Evolutionary conservation across 2,797 vertebrate genomes (phyloP), one percentile per base, ranked within the genome.

Genomic region (Macroramphosus scolopax): DNA sequence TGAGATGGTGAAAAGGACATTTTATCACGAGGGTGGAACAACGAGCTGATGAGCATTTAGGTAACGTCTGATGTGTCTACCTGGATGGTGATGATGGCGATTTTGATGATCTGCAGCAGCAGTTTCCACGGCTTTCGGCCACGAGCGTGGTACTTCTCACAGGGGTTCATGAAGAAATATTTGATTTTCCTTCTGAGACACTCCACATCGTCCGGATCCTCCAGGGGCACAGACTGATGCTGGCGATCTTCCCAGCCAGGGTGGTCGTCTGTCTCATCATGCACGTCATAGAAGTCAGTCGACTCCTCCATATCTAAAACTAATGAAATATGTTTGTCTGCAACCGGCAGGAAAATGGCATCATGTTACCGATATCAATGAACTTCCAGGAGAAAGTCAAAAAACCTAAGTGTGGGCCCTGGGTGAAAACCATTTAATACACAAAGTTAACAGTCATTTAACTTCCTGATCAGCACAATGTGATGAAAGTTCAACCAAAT

Each of bases 101-200:
- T 96, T 87, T 98, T 99, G 59, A 99, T 72, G 44, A 98, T 89
- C 72, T 99, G 97, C 68, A 98, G 91, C 1, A 87, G 67, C 37
- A 98, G 92, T 67, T 99, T 98, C 94, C 95, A 98, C 0, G 97
- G 95, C 63, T 96, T 98, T 16, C 94, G 88, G 8, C 95, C 91
- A 0, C 94, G 90, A n/a, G 95, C 94, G 39, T 90, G 89, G 71
- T 94, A 98, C 73, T 98, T 99, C 69, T 99, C 97, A 68, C 95
- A 98, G 0, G 97, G 95, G 68, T 95, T 97, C 95, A 97, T 99
- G 68, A 99, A 98, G 78, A 89, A 97, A 75, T 92, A 98, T 56
- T 96, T 97, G 61, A 98, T 91, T 68, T 92, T 97, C 57, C 93
- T 89, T 59, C 92, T 89, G 81, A 99, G 90, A 60, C 80, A 56